phyloP scores from a whole-genome alignment of 2,113 vertebrate species.

The Calypte anna region DNA sequence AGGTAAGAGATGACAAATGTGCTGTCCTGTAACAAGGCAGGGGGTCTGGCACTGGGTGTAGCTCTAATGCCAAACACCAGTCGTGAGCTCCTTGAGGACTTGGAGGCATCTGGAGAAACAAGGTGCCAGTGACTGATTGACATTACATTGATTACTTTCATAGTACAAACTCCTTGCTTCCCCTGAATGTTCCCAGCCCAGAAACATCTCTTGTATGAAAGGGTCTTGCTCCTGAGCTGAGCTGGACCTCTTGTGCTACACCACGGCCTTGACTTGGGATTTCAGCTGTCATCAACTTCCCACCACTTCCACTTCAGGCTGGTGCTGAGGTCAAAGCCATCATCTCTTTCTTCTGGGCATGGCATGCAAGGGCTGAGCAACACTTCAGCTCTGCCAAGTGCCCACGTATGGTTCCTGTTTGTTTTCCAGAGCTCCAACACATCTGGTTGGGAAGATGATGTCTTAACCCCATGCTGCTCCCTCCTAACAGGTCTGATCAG shows the following conservation, averaged over 20 bases:
- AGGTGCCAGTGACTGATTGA: not conserved
- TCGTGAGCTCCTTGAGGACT: not conserved
- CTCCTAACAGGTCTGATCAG: not conserved
- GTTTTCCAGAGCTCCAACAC: not conserved
- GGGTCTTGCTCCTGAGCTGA: not conserved
- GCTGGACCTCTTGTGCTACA: fast-evolving
- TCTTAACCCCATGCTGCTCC: fast-evolving
- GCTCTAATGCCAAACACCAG: not conserved
- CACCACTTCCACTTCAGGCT: not conserved
- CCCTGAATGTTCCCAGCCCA: no score
- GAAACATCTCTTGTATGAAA: fast-evolving
- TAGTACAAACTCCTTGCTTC: not conserved
- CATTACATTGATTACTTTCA: fast-evolving
- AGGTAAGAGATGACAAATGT: no score
- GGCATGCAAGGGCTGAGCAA: fast-evolving
- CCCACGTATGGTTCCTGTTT: fast-evolving
- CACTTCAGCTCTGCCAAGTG: not conserved
- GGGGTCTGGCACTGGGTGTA: not conserved
- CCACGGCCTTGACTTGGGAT: fast-evolving
- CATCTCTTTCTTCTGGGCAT: not conserved
- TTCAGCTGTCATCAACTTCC: fast-evolving
- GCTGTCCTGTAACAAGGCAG: not conserved
- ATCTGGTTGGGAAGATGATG: not conserved
- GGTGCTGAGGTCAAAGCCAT: not conserved
- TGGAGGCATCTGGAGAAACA: fast-evolving